Evolutionary conservation across 2,113 vertebrate genomes (phyloP), one percentile per base, ranked within the genome.

Genomic region (Butorides virescens): DNA sequence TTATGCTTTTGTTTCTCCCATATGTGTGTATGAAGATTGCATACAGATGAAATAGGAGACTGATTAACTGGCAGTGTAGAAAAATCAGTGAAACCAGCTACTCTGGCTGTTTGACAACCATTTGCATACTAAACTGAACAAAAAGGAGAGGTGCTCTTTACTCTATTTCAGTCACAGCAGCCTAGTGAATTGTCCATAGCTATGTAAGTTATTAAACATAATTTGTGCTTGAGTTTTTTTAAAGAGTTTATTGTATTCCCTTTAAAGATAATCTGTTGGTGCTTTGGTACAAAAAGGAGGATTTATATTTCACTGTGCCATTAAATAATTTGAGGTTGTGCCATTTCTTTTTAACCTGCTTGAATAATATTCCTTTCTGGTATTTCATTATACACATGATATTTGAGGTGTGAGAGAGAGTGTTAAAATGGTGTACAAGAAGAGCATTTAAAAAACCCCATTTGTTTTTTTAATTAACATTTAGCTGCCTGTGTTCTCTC

Each of bases 241-340:
- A 6, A 13, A 44, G 25, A 29, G 42, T 68, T 92, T 46, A 25
- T 75, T 47, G 15, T 82, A 21, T 82, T 90, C 19, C 10, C 20
- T 86, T 92, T 90, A 90, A 76, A 92, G 49, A 49, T 61, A 70
- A 76, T 81, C 36, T 73, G 13, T 70, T 86, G 65, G 44, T 88
- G 53, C 76, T 96, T 65, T 85, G 70, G n/a, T 93, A 32, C 12
- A 71, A 88, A 88, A 93, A 81, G 52, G 29, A 93, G 34, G 53
- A 78, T 97, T 95, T 97, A 93, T 95, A n/a, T 97, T 97, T 85
- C 49, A 53, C 72, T 83, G 68, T 90, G 39, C 37, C 44, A 61
- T 92, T 90, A 63, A 88, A 84, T 95, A 94, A 93, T 88, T 79
- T 76, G 76, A 90, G 49, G 10, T 80, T 84, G 29, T 92, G 47